Conservation (phyloP, 2,888 invertebrate genomes). For the Morpho achilles region DNA sequence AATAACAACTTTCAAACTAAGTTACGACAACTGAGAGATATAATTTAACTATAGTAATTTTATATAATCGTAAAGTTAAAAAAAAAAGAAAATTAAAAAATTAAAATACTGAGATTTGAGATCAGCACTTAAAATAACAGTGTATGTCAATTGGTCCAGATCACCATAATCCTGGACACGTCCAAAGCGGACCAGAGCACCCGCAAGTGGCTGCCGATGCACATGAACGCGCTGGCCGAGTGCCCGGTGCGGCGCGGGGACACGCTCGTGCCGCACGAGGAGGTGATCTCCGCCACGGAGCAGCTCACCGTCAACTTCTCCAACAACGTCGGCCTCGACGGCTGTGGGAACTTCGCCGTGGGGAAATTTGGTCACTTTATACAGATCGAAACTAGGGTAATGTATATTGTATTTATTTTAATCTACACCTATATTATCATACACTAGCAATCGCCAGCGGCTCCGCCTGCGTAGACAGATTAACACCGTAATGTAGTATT, state of each 20-base stretch:
- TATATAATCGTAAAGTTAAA: no score
- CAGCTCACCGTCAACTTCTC: conserved; percentile 83
- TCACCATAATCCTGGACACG: conserved; percentile 86
- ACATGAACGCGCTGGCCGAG: conserved; percentile 87
- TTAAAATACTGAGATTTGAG: no score
- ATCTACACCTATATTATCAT: no score
- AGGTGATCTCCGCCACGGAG: conserved; percentile 88
- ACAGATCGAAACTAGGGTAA: conserved; percentile 83
- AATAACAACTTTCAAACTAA: no score
- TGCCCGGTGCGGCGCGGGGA: conserved; percentile 83
- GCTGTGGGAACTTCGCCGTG: conserved; percentile 80
- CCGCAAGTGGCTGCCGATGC: conserved; percentile 86
- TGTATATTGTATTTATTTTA: conserved; percentile 14
- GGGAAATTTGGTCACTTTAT: conserved; percentile 86
- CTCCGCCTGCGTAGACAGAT: no score
- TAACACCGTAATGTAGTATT: no score
- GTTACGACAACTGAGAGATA: no score
- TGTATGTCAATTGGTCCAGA: conserved; percentile 60
- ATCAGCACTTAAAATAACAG: no score
- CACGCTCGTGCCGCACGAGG: conserved; percentile 80
- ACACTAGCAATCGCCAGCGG: no score
- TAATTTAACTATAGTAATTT: no score
- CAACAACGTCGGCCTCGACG: conserved; percentile 83
- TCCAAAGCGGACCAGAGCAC: conserved; percentile 75
- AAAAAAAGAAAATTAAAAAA: no score